These are phyloP conservation scores for Bursaphelenchus okinawaensis DNA, from an alignment of 2,888 invertebrate species.

Conservation along the genomic window DNA sequence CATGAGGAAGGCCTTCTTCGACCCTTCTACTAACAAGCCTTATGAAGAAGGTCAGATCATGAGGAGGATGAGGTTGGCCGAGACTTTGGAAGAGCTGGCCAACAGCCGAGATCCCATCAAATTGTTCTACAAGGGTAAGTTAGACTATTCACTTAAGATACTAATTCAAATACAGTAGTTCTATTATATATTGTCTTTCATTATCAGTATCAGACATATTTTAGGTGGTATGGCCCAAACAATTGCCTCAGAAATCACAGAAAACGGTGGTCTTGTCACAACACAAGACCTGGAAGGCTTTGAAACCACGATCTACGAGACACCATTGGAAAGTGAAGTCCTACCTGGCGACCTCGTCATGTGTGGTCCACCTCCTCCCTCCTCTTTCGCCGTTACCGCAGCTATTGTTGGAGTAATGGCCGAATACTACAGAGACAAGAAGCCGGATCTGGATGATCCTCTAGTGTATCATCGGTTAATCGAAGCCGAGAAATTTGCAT, in stretches of 20 bases:
- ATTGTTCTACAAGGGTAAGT: slow-evolving; percentile 53
- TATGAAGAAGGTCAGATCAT: slow-evolving; percentile 57
- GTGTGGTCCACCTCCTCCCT: slow-evolving; percentile 77
- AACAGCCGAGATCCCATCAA: slow-evolving; percentile 50
- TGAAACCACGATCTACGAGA: slow-evolving; percentile 44
- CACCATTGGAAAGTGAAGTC: slow-evolving; percentile 36
- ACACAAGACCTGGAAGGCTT: slow-evolving; percentile 45
- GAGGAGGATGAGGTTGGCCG: slow-evolving; percentile 44
- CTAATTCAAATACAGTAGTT: neutral
- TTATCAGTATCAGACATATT: slow-evolving; percentile 1
- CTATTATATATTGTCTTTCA: neutral
- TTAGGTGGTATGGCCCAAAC: slow-evolving; percentile 52
- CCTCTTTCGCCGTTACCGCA: slow-evolving; percentile 75
- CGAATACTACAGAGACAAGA: slow-evolving; percentile 43
- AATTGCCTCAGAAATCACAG: slow-evolving; percentile 53
- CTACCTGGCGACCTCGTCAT: slow-evolving; percentile 65
- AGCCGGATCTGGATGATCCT: slow-evolving; percentile 48
- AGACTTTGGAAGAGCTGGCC: slow-evolving; percentile 43
- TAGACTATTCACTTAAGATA: no score
- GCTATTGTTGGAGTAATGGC: slow-evolving; percentile 74
- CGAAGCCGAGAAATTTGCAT: slow-evolving; percentile 86
- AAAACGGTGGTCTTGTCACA: slow-evolving; percentile 44
- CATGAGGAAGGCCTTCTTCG: slow-evolving; percentile 51
- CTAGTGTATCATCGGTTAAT: slow-evolving; percentile 75
- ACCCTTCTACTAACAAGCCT: slow-evolving; percentile 49